Conservation (phyloP, 2,113 vertebrate species). For the Leucoraja erinaceus region DNA sequence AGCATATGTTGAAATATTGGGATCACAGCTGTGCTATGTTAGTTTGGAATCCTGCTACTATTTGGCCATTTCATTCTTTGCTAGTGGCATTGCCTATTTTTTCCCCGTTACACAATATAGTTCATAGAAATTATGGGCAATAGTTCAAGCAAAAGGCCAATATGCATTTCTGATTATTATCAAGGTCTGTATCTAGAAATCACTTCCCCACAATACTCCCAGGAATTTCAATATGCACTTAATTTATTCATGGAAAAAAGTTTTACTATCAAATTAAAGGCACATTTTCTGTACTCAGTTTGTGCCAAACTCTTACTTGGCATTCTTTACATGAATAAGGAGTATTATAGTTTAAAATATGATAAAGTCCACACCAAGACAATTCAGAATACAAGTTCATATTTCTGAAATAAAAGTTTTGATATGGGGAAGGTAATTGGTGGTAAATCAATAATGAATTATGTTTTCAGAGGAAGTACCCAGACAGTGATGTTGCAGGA, state of each 20-base stretch:
- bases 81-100: not conserved
- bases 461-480: not conserved
- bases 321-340: not conserved
- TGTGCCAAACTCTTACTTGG: constrained; percentile 17
- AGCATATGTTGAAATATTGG: constrained; percentile 32
- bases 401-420: not conserved
- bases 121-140: constrained; percentile 15
- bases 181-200: constrained; percentile 18
- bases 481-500: not conserved
- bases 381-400: not conserved
- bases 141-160: constrained; percentile 30
- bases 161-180: constrained; percentile 33
- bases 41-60: constrained; percentile 30
- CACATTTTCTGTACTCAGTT: constrained; percentile 17
- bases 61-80: constrained; percentile 28
- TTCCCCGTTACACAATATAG: not conserved
- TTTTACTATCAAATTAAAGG: constrained; percentile 36
- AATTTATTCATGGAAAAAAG: constrained; percentile 31
- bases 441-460: not conserved
- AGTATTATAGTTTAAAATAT: constrained; percentile 17
- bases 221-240: constrained; percentile 35
- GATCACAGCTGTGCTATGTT: constrained; percentile 33
- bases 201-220: constrained; percentile 25
- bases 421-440: constrained; percentile 6
- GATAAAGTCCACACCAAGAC: not conserved